Percentiles rank a stretch among this genome's conserved stretches.
Evolutionary conservation across 1,140 invertebrate species (phyloP).

Genomic region (Heliconius hewitsoni): DNA sequence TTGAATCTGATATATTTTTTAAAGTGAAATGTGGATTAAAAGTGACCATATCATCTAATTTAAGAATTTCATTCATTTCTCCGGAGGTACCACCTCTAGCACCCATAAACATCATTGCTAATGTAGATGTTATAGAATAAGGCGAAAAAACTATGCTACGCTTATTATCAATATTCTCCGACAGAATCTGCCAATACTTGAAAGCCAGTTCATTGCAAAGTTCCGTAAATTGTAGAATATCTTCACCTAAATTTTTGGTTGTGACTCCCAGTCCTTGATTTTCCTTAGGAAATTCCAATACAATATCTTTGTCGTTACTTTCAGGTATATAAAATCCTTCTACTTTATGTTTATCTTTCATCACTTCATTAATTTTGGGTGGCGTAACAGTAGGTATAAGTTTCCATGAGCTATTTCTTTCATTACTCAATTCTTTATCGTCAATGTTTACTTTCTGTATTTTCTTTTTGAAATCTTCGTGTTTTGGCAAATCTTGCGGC

Average conservation of each 20-base stretch:
- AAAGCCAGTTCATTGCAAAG: constrained; percentile 93
- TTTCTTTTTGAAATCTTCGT: constrained; percentile 75
- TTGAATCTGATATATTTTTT: constrained; percentile 90
- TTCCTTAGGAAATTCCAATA: constrained; percentile 82
- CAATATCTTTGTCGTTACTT: constrained; percentile 58
- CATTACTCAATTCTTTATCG: constrained; percentile 65
- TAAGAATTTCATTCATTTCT: constrained; percentile 93
- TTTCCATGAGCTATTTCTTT: constrained; percentile 77
- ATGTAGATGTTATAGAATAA: constrained; percentile 90
- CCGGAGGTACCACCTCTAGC: constrained; percentile 92
- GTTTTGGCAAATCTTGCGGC: constrained; percentile 52
- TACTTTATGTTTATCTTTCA: constrained; percentile 63
- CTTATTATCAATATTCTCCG: constrained; percentile 86
- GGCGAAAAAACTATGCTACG: constrained; percentile 92
- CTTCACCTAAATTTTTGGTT: constrained; percentile 85
- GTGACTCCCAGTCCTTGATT: constrained; percentile 89
- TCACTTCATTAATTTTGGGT: constrained; percentile 58
- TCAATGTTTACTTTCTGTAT: constrained; percentile 77
- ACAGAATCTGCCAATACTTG: constrained; percentile 88
- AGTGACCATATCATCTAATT: constrained; percentile 92
- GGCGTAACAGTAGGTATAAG: constrained; percentile 71
- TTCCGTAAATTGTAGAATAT: constrained; percentile 86
- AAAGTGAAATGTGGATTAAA: constrained; percentile 94
- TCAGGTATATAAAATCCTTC: constrained; percentile 53
- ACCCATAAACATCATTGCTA: constrained; percentile 94